phyloP scores from a whole-genome alignment of 2,113 vertebrate species.

The Eolophus roseicapilla region DNA sequence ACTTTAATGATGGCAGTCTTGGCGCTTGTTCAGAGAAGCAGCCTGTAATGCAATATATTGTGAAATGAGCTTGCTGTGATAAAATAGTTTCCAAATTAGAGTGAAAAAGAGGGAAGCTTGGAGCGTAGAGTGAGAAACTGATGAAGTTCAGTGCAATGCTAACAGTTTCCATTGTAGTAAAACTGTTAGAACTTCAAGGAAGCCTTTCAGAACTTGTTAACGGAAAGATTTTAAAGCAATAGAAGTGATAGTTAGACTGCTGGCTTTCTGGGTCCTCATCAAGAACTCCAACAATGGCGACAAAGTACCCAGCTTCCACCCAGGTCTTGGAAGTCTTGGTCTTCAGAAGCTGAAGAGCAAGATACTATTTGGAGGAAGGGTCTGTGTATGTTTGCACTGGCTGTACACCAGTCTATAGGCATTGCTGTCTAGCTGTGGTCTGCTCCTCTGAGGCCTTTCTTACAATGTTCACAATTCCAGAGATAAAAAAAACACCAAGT shows the following conservation, averaged over 20 bases:
- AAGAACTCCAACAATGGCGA: neutral
- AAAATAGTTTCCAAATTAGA: neutral
- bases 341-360: neutral
- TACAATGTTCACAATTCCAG: neutral
- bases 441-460: neutral
- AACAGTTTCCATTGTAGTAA: neutral
- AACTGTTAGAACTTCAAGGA: neutral
- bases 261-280: neutral
- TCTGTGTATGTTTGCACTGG: neutral
- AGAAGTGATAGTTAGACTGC: neutral
- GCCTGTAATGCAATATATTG: neutral
- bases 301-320: neutral
- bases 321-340: neutral
- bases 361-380: neutral
- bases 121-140: neutral
- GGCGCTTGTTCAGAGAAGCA: neutral
- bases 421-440: neutral
- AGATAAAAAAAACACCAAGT: no score
- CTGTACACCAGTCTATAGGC: accelerated
- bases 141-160: neutral
- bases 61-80: neutral
- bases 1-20: neutral
- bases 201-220: neutral
- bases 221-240: neutral
- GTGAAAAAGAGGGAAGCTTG: neutral